A percentile compares a stretch with the other conserved stretches of the same genome.
phyloP scores from a whole-genome alignment of 2,888 invertebrate species.

The Mayetiola destructor region DNA sequence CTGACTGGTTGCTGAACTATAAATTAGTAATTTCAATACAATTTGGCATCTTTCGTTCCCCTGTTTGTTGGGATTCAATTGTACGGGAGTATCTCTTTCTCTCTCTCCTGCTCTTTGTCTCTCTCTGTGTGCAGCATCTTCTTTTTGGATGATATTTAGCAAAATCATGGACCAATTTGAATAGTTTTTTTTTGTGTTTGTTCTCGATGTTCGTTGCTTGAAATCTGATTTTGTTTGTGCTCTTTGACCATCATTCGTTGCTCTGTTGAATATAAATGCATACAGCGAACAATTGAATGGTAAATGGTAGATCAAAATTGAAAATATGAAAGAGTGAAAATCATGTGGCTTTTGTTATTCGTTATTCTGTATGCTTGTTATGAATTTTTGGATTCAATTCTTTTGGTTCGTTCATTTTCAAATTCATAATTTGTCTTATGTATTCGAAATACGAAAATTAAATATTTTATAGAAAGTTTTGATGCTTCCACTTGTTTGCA shows the following conservation, averaged over 20 bases:
- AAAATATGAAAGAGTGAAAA: too few species aligned
- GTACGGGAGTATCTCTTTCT: neutral
- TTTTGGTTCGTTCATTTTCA: neutral
- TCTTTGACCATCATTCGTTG: too few species aligned
- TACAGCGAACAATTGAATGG: too few species aligned
- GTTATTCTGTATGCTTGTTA: neutral
- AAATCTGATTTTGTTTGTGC: too few species aligned
- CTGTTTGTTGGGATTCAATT: slow-evolving; percentile 1
- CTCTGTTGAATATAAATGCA: too few species aligned
- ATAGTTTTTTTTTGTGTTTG: too few species aligned
- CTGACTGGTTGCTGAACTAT: slow-evolving; percentile 15
- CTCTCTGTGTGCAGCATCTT: neutral
- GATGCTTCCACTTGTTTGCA: neutral
- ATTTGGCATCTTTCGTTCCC: slow-evolving; percentile 5
- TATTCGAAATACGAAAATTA: slow-evolving; percentile 4
- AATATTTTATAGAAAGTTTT: slow-evolving; percentile 9
- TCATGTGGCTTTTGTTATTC: neutral
- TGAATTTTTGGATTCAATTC: neutral
- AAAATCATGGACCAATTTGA: too few species aligned
- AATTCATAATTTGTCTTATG: slow-evolving; percentile 8
- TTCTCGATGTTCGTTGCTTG: too few species aligned
- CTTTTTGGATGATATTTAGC: too few species aligned
- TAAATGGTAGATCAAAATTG: too few species aligned
- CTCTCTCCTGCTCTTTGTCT: neutral
- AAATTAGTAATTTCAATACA: slow-evolving; percentile 17